Evolutionary conservation across 2,113 vertebrate species (phyloP), one percentile per base, ranked within the genome.

Genomic region (Myiagra hebetior): DNA sequence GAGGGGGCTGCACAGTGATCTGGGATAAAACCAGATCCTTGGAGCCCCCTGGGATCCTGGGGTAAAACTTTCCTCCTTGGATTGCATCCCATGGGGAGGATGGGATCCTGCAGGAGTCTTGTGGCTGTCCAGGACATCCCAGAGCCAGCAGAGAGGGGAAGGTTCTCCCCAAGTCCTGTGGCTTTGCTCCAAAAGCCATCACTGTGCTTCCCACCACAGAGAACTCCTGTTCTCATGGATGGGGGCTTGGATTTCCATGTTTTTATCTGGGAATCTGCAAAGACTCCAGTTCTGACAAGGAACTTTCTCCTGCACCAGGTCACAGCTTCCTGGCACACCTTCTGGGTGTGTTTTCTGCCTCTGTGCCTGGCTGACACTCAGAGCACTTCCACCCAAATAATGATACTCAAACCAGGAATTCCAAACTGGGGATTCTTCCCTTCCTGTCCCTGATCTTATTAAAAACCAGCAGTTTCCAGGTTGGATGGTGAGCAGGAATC

Each of bases 131-230:
- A 42, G 67, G 50, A 22, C 14, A 33, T 33, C 37, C 6, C 44
- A 33, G 83, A 50, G 47, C 12, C 21, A 6, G 53, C 44, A 23
- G 37, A n/a, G 26, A 12, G 7, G 31, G 57, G 30, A 41, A 41
- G 26, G 11, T 2, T 10, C 4, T 78, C 39, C 24, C 17, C 10
- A 6, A 0, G 20, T 7, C 11, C 0, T 1, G 13, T 3, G 33
- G 3, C 10, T 46, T 64, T 23, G 2, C 22, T 59, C 14, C 11
- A 26, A 18, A 37, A 44, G 20, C 42, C 0, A 0, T 24, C 0
- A 0, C 44, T 0, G 12, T 20, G 68, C 24, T 49, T 42, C n/a
- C 9, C 17, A 2, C 1, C 0, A 0, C 6, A 5, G 27, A 15
- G 42, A 33, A 1, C 22, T 28, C 60, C 55, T 11, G 1, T 27